phyloP scores from a whole-genome alignment of 2,113 vertebrate genomes.

The Cinclus mexicanus region DNA sequence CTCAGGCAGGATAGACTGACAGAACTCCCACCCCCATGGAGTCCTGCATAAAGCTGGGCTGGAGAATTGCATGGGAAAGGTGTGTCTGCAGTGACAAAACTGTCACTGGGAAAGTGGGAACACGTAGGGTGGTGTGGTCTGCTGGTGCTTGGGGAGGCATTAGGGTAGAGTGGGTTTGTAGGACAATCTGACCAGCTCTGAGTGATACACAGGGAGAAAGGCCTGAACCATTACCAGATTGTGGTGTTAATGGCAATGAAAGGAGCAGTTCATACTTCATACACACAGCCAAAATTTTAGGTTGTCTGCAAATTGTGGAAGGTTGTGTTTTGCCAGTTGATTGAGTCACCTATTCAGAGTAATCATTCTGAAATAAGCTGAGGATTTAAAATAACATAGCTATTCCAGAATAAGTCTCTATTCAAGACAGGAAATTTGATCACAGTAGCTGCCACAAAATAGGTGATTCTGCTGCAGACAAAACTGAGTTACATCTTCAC shows the following conservation, averaged over 20 bases:
- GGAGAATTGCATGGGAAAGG: background rate
- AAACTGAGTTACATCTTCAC: background rate
- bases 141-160: background rate
- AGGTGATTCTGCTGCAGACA: background rate
- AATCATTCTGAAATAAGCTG: background rate
- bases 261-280: background rate
- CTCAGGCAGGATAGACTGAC: background rate
- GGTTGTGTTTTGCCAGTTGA: background rate
- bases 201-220: accelerated
- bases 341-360: background rate
- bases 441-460: background rate
- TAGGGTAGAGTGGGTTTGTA: background rate
- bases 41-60: background rate
- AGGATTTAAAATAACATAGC: background rate
- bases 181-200: background rate
- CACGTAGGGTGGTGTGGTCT: accelerated
- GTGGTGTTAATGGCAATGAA: background rate
- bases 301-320: background rate
- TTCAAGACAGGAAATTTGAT: background rate
- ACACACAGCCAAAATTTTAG: background rate
- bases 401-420: background rate
- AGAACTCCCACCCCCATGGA: background rate
- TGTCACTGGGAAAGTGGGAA: background rate
- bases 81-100: background rate
- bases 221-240: background rate